Evolutionary conservation across 2,113 vertebrate species (phyloP).

Genomic region (Mionectes macconnelli): DNA sequence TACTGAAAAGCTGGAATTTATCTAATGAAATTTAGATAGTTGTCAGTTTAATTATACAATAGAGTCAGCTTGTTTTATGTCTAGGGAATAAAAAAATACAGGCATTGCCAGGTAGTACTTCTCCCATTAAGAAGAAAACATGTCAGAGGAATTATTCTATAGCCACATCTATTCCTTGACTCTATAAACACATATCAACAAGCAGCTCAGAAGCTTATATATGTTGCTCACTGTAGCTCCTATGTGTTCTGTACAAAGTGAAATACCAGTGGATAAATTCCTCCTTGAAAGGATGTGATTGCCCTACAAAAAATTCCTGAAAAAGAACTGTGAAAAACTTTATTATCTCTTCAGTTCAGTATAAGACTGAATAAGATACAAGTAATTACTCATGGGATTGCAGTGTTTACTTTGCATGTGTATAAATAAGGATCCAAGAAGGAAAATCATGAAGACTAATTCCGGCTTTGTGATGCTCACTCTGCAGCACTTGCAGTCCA

Average conservation of each 20-base stretch:
- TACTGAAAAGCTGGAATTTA: too few relatives aligned
- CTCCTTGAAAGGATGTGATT: not conserved
- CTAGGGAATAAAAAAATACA: too few relatives aligned
- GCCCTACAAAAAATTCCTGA: not conserved
- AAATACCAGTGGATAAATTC: not conserved
- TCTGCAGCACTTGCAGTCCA: not conserved
- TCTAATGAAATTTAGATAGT: too few relatives aligned
- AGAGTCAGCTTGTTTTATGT: too few relatives aligned
- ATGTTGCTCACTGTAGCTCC: not conserved
- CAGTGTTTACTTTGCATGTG: not conserved
- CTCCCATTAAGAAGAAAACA: too few relatives aligned
- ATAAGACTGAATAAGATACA: not conserved
- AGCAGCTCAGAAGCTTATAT: not conserved
- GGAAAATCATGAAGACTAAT: not conserved
- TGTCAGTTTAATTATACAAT: too few relatives aligned
- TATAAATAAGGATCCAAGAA: not conserved
- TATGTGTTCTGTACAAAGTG: not conserved
- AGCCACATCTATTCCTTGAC: not conserved
- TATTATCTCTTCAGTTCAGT: not conserved
- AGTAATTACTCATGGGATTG: not conserved
- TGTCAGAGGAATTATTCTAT: not conserved
- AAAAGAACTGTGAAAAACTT: not conserved
- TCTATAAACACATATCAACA: not conserved
- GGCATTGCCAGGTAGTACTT: too few relatives aligned
- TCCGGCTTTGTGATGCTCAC: not conserved